Evolutionary conservation across 2,888 invertebrate genomes (phyloP), one percentile per base, ranked within the genome.

Genomic region (Sinelater perroti): DNA sequence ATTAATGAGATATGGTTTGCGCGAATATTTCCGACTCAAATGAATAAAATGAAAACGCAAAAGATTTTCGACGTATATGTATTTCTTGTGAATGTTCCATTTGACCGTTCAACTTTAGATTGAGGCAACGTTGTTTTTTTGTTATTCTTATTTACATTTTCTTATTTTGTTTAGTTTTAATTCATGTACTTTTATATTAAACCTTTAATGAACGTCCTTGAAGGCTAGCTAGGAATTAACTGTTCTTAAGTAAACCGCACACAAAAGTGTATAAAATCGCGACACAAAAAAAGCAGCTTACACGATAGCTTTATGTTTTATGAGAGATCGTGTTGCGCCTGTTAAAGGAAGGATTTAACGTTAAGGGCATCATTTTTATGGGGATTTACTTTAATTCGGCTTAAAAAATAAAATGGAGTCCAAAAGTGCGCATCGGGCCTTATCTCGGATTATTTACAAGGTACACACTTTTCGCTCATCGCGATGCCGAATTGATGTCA

Each of bases 281-380:
- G 11, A 24, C 11, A 24, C 20, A 24, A 40, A 36, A 40, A 18
- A 38, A 35, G n/a, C n/a, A 40, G 40, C 40, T 40, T 21, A 40
- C 14, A 5, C 2, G 14, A 13, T 13, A 20, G 24, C 24, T 14
- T 10, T 11, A 13, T 21, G 38, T 21, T 13, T 13, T 21, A 3
- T 10, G 21, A 38, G 38, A 38, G 4, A 38, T n/a, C 20, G 38
- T 20, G 38, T 20, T 20, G 20, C 11, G 20, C 21, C 17, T 20
- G 18, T 38, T 18, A 14, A 3, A n/a, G 2, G 18, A 18, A 13
- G 20, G 20, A 38, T 38, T 38, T 38, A 20, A 20, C 11, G 38
- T 18, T 8, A 11, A 10, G 11, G 38, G 40, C 13, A 40, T 24
- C 13, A 40, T 40, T 40, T 24, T 40, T 26, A 40, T 24, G 10